Percentiles rank a stretch among this genome's conserved stretches.
phyloP scores from a whole-genome alignment of 2,797 vertebrate genomes.

The Cyprinella venusta region DNA sequence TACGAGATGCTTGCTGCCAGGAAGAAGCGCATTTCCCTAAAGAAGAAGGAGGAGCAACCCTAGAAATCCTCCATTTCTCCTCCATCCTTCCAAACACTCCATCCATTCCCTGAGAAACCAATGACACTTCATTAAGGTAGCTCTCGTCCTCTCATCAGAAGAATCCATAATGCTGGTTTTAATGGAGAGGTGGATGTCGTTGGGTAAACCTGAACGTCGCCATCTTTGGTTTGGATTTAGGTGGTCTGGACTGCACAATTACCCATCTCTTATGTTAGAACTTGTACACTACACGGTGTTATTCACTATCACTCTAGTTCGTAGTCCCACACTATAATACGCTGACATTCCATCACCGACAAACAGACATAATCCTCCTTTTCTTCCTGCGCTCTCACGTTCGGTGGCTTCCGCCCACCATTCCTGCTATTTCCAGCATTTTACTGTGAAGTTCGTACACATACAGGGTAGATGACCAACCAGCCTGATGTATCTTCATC shows the following conservation, averaged over 20 bases:
- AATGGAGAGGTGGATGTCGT: conserved; percentile 51
- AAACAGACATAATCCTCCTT: neutral
- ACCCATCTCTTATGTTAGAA: neutral
- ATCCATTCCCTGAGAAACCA: conserved; percentile 46
- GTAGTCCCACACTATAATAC: neutral
- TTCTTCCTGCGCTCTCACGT: neutral
- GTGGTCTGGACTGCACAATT: conserved; percentile 5
- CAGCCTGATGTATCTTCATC: conserved; percentile 7
- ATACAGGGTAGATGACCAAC: conserved; percentile 27
- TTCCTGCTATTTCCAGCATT: conserved; percentile 54
- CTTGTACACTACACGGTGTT: conserved; percentile 33
- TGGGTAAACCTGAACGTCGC: conserved; percentile 41
- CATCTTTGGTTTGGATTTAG: neutral
- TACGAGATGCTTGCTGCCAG: conserved; percentile 94
- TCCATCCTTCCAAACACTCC: conserved; percentile 52
- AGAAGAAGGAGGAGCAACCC: conserved; percentile 90
- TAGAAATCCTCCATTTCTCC: conserved; percentile 60
- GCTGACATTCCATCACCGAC: conserved; percentile 13
- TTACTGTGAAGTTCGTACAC: conserved; percentile 47
- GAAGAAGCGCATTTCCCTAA: conserved; percentile 94
- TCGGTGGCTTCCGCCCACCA: neutral
- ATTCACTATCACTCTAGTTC: conserved; percentile 3
- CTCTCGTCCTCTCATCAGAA: conserved; percentile 31
- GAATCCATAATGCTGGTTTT: conserved; percentile 34
- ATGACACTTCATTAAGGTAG: conserved; percentile 1